Evolutionary conservation across 2,113 vertebrate genomes (phyloP).

Genomic region (Alligator sinensis): DNA sequence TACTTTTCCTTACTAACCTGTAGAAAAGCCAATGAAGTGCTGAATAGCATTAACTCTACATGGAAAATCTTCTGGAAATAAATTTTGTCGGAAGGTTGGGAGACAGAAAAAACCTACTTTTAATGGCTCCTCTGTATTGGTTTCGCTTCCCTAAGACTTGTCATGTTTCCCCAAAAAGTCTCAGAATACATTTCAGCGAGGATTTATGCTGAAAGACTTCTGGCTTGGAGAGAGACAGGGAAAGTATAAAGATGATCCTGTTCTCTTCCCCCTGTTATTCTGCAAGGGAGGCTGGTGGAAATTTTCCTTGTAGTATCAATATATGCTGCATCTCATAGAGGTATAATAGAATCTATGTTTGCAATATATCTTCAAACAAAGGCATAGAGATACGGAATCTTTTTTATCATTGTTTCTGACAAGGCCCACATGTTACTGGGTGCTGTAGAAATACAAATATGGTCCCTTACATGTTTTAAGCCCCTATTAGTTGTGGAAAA

Average conservation of each 20-base stretch:
- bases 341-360: neutral
- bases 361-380: neutral
- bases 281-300: neutral
- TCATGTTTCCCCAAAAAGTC: neutral
- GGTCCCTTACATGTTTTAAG: neutral
- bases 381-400: neutral
- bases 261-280: neutral
- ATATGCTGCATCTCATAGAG: neutral
- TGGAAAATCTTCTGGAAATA: neutral
- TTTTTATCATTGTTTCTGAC: neutral
- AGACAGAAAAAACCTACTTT: neutral
- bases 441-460: neutral
- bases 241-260: neutral
- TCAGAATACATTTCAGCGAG: neutral
- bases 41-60: neutral
- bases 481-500: neutral
- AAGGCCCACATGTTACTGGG: neutral
- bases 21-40: neutral
- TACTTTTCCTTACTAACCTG: neutral
- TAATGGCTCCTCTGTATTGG: neutral
- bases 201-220: neutral
- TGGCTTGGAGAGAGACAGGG: neutral
- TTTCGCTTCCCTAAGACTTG: neutral
- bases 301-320: neutral
- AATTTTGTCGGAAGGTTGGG: too few relatives aligned